A percentile compares a stretch with the other conserved stretches of the same genome.
phyloP scores from a whole-genome alignment of 2,113 vertebrate genomes.

The Alces alces region DNA sequence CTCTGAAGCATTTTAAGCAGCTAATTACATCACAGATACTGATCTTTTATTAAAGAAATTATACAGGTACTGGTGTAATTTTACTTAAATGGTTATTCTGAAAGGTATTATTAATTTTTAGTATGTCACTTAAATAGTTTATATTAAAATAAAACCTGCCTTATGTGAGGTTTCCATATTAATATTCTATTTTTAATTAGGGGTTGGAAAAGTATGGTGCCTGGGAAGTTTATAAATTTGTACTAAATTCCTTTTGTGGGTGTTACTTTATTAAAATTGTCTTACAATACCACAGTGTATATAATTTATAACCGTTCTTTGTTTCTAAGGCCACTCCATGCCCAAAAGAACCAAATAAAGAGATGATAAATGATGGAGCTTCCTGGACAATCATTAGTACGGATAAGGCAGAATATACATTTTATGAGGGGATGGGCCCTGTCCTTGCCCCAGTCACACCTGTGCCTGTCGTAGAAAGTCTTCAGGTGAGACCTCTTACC shows the following conservation, averaged over 20 bases:
- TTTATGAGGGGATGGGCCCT: constrained; percentile 99
- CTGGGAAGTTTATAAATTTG: background rate
- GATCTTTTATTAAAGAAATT: background rate
- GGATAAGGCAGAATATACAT: constrained; percentile 99
- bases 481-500: constrained; percentile 86
- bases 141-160: background rate
- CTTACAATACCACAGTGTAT: background rate
- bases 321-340: constrained; percentile 96
- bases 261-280: constrained; percentile 22
- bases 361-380: constrained; percentile 99
- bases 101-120: background rate
- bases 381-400: constrained; percentile 99
- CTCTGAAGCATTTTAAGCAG: background rate
- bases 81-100: background rate
- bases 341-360: constrained; percentile 99
- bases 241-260: background rate
- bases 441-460: constrained; percentile 97
- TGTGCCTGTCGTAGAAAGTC: constrained; percentile 99
- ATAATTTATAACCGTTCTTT: constrained; percentile 23
- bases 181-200: background rate
- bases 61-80: background rate
- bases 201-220: background rate
- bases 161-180: background rate
- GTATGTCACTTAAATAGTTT: background rate
- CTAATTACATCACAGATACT: background rate